Percentiles rank a stretch among this genome's conserved stretches.
phyloP scores from a whole-genome alignment of 2,888 invertebrate species.

The Megastigmus dorsalis region DNA sequence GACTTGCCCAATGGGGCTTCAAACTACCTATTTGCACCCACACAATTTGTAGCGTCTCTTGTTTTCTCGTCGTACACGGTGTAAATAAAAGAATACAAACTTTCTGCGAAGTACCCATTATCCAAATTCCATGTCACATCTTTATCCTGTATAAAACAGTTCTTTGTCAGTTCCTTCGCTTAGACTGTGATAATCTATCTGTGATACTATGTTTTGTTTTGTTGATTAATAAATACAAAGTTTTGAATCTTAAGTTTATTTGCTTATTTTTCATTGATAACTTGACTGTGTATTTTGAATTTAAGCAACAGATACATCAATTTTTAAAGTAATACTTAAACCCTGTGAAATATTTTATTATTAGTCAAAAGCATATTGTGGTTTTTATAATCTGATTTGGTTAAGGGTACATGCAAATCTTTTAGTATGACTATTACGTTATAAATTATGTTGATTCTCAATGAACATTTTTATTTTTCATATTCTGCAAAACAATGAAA shows the following conservation, averaged over 20 bases:
- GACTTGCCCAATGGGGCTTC: slow-evolving; percentile 42
- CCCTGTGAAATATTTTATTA: too few species aligned
- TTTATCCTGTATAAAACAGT: background rate
- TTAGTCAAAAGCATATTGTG: too few species aligned
- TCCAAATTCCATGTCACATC: slow-evolving; percentile 5
- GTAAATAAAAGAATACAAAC: slow-evolving; percentile 55
- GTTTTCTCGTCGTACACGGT: background rate
- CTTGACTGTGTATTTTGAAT: too few species aligned
- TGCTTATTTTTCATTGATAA: slow-evolving; percentile 31
- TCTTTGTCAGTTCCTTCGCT: background rate
- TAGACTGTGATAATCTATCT: slow-evolving; percentile 36
- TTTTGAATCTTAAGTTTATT: slow-evolving; percentile 16
- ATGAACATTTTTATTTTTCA: too few species aligned
- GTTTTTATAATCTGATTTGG: too few species aligned
- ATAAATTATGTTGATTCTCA: too few species aligned
- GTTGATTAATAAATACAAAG: slow-evolving; percentile 39
- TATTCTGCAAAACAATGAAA: too few species aligned
- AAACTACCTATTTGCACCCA: slow-evolving; percentile 7
- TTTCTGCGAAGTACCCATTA: background rate
- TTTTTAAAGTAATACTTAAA: too few species aligned
- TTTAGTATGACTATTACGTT: too few species aligned
- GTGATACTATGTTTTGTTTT: slow-evolving; percentile 39
- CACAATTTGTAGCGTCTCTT: slow-evolving; percentile 16
- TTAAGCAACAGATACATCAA: too few species aligned
- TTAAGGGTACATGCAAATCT: too few species aligned